Evolutionary conservation across 2,113 vertebrate genomes (phyloP).

Genomic region (Nycticryphes semicollaris): DNA sequence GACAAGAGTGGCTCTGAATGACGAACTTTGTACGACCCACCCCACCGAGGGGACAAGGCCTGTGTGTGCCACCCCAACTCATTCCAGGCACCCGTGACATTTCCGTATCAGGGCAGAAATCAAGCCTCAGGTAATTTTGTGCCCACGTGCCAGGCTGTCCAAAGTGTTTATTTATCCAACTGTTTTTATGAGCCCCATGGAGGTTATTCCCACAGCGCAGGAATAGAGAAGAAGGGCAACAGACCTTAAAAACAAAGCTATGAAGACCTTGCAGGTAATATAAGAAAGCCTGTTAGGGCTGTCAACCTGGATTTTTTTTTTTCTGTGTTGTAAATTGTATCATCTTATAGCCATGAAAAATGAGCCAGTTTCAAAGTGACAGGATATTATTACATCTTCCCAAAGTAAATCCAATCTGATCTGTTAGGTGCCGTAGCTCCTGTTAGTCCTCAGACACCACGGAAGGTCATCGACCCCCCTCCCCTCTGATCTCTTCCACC

Average conservation of each 20-base stretch:
- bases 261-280: constrained; percentile 8
- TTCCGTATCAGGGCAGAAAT: not conserved
- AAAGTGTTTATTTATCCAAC: not conserved
- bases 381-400: not conserved
- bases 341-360: constrained; percentile 7
- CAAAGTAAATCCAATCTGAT: not conserved
- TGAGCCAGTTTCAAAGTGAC: not conserved
- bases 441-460: not conserved
- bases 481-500: not conserved
- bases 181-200: constrained; percentile 3
- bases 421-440: not conserved
- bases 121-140: not conserved
- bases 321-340: not conserved
- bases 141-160: not conserved
- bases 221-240: not conserved
- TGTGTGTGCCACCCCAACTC: not conserved
- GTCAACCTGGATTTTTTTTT: not conserved
- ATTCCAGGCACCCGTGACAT: not conserved
- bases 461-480: not conserved
- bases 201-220: not conserved
- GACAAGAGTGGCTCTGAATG: not conserved
- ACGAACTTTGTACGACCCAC: not conserved
- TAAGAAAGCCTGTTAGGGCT: not conserved
- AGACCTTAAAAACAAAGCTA: constrained; percentile 42
- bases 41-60: not conserved